Percentiles rank a stretch among this genome's conserved stretches.
Evolutionary conservation across 1,140 invertebrate genomes (phyloP).

Genomic region (Charaxes varanes): DNA sequence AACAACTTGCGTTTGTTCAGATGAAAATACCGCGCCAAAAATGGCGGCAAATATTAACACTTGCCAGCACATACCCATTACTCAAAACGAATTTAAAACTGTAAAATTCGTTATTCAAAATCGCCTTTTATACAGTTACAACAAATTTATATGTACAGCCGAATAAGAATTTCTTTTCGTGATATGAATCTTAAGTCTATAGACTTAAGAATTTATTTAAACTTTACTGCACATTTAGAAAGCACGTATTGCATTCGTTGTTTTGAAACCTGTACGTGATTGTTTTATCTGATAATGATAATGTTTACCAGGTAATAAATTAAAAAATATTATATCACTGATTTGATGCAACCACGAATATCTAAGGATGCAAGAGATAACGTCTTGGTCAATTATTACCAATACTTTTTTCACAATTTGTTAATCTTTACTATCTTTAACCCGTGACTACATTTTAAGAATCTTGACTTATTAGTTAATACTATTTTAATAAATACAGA

Average conservation of each 20-base stretch:
- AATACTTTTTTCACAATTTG: no score
- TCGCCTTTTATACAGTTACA: conserved; percentile 17
- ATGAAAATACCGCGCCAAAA: conserved; percentile 20
- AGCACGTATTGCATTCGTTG: conserved; percentile 1
- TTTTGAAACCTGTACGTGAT: conserved; percentile 5
- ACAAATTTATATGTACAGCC: conserved; percentile 2
- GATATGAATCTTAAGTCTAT: conserved; percentile 12
- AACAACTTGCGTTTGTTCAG: conserved; percentile 36
- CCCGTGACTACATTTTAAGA: no score
- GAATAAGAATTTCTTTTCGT: not conserved
- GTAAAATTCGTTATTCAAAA: conserved; percentile 5
- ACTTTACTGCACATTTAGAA: not conserved
- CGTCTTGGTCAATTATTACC: no score
- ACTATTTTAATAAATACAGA: no score
- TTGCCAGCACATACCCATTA: conserved; percentile 6
- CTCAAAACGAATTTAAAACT: conserved; percentile 8
- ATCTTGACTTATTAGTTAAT: no score
- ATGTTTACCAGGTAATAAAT: no score
- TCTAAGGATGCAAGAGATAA: conserved; percentile 4
- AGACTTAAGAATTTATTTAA: not conserved
- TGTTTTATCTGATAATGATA: conserved; percentile 1
- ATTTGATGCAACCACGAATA: no score
- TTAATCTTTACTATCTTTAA: no score
- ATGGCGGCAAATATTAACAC: conserved; percentile 25
- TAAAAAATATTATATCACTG: conserved; percentile 2